These are phyloP conservation scores for Mantis religiosa DNA, from an alignment of 2,888 invertebrate genomes.

Conservation along the genomic window DNA sequence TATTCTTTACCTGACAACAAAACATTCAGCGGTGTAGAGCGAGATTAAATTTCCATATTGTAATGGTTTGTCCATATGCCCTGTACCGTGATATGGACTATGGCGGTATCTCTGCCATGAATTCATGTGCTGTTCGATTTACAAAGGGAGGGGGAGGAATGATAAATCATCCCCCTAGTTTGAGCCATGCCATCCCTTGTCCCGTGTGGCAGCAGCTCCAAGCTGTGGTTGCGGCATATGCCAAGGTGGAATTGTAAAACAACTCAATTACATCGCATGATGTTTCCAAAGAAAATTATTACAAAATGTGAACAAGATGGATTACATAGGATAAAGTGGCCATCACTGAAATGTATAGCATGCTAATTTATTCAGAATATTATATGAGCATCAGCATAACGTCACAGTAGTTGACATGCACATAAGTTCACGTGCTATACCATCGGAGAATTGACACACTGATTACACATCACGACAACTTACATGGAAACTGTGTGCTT, in stretches of 20 bases:
- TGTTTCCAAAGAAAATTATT: not conserved
- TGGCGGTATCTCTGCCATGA: not conserved
- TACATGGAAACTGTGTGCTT: too few relatives aligned
- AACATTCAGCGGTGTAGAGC: not conserved
- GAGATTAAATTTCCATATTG: not conserved
- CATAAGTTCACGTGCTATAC: not conserved
- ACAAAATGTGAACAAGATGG: not conserved
- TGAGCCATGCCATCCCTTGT: not conserved
- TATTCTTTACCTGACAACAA: not conserved
- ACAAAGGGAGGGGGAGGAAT: not conserved
- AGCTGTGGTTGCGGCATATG: not conserved
- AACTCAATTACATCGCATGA: not conserved
- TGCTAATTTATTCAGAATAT: not conserved
- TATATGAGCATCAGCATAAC: not conserved
- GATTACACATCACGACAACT: too few relatives aligned
- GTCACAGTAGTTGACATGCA: not conserved
- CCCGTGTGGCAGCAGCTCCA: not conserved
- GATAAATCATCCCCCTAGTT: not conserved
- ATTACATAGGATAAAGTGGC: not conserved
- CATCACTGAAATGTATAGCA: not conserved
- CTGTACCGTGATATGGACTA: not conserved
- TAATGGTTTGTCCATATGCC: not conserved
- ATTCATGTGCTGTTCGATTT: not conserved
- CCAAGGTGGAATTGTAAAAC: not conserved
- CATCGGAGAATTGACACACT: not conserved